Percentiles rank a stretch among this genome's conserved stretches.
Conservation (phyloP, 1,140 invertebrate genomes). For the Ptiloglossa arizonensis region DNA sequence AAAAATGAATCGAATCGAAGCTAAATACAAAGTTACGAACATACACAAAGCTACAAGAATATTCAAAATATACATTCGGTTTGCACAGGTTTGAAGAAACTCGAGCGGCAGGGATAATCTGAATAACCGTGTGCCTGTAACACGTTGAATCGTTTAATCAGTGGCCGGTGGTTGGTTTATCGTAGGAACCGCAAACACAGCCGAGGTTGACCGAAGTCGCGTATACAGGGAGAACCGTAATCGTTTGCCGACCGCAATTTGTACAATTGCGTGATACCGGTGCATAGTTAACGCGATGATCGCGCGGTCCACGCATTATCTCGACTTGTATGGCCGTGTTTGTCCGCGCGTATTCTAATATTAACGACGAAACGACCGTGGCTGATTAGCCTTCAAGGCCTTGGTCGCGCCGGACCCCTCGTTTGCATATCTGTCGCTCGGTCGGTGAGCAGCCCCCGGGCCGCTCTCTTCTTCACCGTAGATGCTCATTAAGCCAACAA, state of each 20-base stretch:
- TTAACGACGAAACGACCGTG: conserved; percentile 48
- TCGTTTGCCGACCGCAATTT: conserved; percentile 22
- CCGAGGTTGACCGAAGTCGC: background rate
- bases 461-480: background rate
- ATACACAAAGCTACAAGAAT: no score
- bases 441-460: background rate
- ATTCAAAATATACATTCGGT: no score
- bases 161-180: background rate
- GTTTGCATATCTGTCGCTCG: conserved; percentile 16
- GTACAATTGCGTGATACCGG: conserved; percentile 39
- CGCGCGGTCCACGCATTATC: conserved; percentile 32
- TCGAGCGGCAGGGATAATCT: no score
- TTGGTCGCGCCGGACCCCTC: conserved; percentile 46
- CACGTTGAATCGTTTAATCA: no score
- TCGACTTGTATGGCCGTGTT: conserved; percentile 6
- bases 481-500: conserved; percentile 21
- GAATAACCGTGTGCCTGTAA: background rate
- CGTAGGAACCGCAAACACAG: background rate
- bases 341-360: conserved; percentile 28
- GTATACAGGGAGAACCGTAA: background rate
- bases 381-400: conserved; percentile 63
- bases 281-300: conserved; percentile 14
- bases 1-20: no score
- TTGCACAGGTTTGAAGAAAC: no score
- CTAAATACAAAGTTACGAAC: no score